phyloP scores from a whole-genome alignment of 2,888 invertebrate species.

The Dasysyrphus tricinctus region DNA sequence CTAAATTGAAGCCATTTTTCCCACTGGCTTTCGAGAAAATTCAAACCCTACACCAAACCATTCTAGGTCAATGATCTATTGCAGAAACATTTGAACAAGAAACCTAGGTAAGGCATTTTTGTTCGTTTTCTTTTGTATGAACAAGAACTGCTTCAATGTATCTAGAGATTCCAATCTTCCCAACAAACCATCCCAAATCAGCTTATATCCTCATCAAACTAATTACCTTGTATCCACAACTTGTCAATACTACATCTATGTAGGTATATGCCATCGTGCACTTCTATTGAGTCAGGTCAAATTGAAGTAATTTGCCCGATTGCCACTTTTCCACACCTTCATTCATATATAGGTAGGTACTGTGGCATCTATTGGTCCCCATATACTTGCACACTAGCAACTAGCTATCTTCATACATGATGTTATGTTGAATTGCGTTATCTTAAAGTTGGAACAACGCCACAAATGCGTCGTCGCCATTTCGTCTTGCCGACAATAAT shows the following conservation, averaged over 20 bases:
- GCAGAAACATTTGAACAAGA: too few relatives aligned
- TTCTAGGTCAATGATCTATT: too few relatives aligned
- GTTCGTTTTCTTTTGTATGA: too few relatives aligned
- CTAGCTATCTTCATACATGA: neutral
- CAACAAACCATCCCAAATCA: slow-evolving; percentile 43
- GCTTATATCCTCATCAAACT: slow-evolving; percentile 49
- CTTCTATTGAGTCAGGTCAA: slow-evolving; percentile 51
- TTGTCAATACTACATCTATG: slow-evolving; percentile 47
- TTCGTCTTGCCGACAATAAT: slow-evolving; percentile 51
- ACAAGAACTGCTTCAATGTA: too few relatives aligned
- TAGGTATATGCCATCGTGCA: slow-evolving; percentile 25
- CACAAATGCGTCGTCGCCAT: slow-evolving; percentile 30
- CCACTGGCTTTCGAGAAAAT: too few relatives aligned
- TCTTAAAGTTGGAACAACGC: slow-evolving; percentile 43
- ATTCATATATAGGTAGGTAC: neutral
- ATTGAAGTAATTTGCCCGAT: slow-evolving; percentile 57
- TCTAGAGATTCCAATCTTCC: neutral
- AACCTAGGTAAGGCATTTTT: too few relatives aligned
- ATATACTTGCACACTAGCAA: neutral
- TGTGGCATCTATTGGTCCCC: neutral
- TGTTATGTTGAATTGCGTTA: slow-evolving; percentile 11
- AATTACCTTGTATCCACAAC: slow-evolving; percentile 50
- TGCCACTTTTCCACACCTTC: slow-evolving; percentile 67
- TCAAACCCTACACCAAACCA: too few relatives aligned
- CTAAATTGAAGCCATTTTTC: too few relatives aligned